phyloP scores from a whole-genome alignment of 2,113 vertebrate species.

The Callorhinus ursinus region DNA sequence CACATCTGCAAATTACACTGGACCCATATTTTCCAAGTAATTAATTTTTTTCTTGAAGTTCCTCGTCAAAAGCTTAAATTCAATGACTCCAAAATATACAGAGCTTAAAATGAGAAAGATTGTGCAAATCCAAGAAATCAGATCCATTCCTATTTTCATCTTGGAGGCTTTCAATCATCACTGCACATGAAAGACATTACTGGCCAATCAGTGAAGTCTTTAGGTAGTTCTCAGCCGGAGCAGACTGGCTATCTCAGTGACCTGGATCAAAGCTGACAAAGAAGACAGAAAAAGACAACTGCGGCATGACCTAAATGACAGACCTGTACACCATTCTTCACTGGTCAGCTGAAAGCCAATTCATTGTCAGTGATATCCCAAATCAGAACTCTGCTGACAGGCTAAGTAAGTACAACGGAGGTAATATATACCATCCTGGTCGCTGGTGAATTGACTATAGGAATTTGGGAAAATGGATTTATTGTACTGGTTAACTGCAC shows the following conservation, averaged over 20 bases:
- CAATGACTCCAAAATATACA: background rate
- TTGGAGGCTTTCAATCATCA: background rate
- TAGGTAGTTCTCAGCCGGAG: background rate
- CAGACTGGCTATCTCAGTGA: background rate
- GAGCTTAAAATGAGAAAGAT: background rate
- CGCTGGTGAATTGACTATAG: background rate
- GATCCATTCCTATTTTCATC: slow-evolving; percentile 41
- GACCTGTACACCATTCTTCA: background rate
- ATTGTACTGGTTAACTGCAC: background rate
- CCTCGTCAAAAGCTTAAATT: background rate
- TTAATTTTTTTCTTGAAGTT: background rate
- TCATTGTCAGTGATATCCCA: background rate
- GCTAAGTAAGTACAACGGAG: background rate
- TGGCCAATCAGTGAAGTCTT: background rate
- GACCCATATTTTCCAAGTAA: background rate
- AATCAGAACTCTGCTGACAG: background rate
- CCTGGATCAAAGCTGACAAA: background rate
- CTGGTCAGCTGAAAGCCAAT: background rate
- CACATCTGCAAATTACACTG: background rate
- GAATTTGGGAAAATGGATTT: background rate
- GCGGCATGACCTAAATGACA: background rate
- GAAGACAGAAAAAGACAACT: background rate
- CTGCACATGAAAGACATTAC: background rate
- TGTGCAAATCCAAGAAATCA: slow-evolving; percentile 34
- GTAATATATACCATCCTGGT: background rate